These are phyloP conservation scores for Trichomycterus rosablanca DNA, from an alignment of 2,113 vertebrate genomes.

Conservation along the genomic window DNA sequence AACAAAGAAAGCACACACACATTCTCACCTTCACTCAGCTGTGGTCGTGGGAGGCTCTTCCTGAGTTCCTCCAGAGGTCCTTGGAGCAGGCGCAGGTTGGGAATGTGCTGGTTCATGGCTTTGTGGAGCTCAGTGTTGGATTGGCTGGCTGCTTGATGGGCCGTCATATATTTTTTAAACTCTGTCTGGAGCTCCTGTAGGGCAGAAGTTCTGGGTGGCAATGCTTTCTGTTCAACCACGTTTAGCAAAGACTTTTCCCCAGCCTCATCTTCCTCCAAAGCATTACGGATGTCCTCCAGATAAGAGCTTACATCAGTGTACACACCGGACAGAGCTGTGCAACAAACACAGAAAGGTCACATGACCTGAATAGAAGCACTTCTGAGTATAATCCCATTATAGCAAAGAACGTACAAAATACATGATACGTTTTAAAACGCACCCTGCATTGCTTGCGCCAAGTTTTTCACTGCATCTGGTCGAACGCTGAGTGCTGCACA, in stretches of 20 bases:
- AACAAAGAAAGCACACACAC: too few species aligned
- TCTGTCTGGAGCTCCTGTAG: constrained; percentile 71
- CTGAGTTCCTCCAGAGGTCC: constrained; percentile 73
- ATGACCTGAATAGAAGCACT: too few species aligned
- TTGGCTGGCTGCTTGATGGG: constrained; percentile 77
- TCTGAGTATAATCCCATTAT: too few species aligned
- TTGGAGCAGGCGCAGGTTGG: constrained; percentile 74
- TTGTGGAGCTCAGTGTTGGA: constrained; percentile 80
- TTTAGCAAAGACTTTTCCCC: constrained; percentile 69
- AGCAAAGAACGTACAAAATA: too few species aligned
- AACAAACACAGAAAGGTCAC: constrained; percentile 23
- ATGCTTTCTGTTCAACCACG: constrained; percentile 50
- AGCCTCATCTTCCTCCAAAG: constrained; percentile 69
- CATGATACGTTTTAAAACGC: too few species aligned
- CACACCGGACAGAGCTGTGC: constrained; percentile 69
- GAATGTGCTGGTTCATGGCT: constrained; percentile 77
- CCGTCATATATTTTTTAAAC: constrained; percentile 74
- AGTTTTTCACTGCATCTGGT: constrained; percentile 86
- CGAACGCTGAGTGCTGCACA: constrained; percentile 91
- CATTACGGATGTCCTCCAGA: constrained; percentile 68
- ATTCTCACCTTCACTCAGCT: constrained; percentile 61
- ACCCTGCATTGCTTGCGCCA: constrained; percentile 96
- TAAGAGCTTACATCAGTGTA: constrained; percentile 79
- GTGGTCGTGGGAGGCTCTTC: constrained; percentile 63
- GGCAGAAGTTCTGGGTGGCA: fast-evolving